A percentile compares a stretch with the other conserved stretches of the same genome.
Evolutionary conservation across 2,888 invertebrate species (phyloP).

Genomic region (Xanthia icteritia): DNA sequence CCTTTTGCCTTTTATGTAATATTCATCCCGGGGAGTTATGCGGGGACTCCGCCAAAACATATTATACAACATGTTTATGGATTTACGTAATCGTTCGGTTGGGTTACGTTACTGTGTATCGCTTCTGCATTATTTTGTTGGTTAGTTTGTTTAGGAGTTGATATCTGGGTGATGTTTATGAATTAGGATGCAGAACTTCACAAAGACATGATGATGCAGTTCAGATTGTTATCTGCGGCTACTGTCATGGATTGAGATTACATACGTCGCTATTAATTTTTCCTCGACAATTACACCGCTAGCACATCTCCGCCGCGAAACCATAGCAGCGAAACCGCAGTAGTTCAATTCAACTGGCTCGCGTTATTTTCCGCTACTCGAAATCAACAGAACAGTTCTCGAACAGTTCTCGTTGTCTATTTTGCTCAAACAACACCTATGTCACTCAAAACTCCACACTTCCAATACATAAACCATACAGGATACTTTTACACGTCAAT

Average conservation of each 20-base stretch:
- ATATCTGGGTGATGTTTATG: neutral
- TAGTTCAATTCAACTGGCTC: too few species aligned
- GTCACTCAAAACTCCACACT: neutral
- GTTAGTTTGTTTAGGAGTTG: neutral
- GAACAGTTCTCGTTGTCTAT: neutral
- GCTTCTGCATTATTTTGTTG: conserved; percentile 59
- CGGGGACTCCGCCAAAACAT: conserved; percentile 80
- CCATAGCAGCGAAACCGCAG: too few species aligned
- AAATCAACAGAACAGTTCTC: too few species aligned
- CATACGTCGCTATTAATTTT: neutral
- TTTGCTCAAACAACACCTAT: neutral
- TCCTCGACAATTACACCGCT: too few species aligned
- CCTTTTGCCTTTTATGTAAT: conserved; percentile 82
- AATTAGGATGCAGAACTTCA: neutral
- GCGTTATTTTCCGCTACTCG: too few species aligned
- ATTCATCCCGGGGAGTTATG: conserved; percentile 80
- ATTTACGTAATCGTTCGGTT: conserved; percentile 72
- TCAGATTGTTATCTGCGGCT: neutral
- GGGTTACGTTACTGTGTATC: conserved; percentile 46
- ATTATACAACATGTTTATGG: conserved; percentile 80
- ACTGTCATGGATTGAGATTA: neutral
- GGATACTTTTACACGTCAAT: neutral
- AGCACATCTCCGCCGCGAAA: too few species aligned
- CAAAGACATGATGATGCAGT: neutral
- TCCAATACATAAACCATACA: neutral